Conservation (phyloP, 2,113 vertebrate genomes). For the Cranoglanis bouderius region DNA sequence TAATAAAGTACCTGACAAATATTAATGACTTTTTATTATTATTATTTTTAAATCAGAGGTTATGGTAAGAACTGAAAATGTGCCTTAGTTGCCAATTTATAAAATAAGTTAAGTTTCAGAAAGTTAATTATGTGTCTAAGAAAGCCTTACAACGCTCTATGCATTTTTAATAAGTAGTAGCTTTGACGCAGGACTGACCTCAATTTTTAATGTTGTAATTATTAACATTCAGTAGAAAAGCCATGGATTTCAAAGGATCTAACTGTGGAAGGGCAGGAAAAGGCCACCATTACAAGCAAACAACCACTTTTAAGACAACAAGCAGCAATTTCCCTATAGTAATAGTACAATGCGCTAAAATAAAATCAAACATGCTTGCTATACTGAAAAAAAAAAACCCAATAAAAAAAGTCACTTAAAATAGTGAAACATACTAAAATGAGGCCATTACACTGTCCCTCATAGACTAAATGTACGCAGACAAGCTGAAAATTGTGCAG, state of each 20-base stretch:
- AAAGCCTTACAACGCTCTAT: background rate
- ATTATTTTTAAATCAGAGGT: background rate
- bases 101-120: background rate
- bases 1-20: conserved; percentile 10
- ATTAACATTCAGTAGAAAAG: background rate
- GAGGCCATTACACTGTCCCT: background rate
- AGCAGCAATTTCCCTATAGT: too few relatives aligned
- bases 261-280: background rate
- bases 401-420: background rate
- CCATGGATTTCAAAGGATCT: background rate
- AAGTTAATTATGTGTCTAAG: conserved; percentile 6
- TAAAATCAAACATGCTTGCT: background rate
- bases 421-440: conserved; percentile 26
- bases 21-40: background rate
- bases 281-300: background rate
- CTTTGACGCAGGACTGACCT: background rate
- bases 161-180: background rate
- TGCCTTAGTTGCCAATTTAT: background rate
- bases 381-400: background rate
- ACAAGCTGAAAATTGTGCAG: conserved; percentile 43
- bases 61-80: background rate
- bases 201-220: background rate
- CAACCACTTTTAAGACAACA: background rate
- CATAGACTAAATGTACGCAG: background rate
- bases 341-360: background rate